Evolutionary conservation across 1,140 invertebrate genomes (phyloP).

Genomic region (Drosophila oshimai): DNA sequence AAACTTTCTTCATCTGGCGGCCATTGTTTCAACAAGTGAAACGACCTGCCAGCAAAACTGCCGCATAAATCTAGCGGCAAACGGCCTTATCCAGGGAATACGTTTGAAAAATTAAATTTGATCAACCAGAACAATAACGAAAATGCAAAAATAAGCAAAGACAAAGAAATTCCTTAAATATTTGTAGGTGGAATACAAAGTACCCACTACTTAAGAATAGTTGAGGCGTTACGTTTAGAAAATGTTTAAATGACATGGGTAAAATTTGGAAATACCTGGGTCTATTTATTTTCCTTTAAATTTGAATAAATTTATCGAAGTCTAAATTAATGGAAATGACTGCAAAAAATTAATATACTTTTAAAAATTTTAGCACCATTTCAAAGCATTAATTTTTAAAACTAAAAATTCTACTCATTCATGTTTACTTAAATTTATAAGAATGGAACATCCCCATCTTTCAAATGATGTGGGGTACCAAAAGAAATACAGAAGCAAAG

Average conservation of each 20-base stretch:
- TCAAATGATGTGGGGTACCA: not conserved
- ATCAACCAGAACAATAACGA: constrained; percentile 44
- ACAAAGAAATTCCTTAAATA: not conserved
- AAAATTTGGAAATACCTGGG: no score
- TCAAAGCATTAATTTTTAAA: no score
- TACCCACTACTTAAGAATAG: not conserved
- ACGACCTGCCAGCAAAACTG: constrained; percentile 36
- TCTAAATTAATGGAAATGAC: no score
- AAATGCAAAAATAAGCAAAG: constrained; percentile 7
- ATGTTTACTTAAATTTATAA: no score
- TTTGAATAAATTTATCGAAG: no score
- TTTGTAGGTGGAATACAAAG: not conserved
- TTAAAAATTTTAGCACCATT: no score
- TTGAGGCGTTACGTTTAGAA: no score
- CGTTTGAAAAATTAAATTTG: constrained; percentile 70
- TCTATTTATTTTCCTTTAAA: no score
- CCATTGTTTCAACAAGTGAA: constrained; percentile 53
- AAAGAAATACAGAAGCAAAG: not conserved
- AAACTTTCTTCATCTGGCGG: not conserved
- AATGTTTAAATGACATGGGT: no score
- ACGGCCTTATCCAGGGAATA: constrained; percentile 51
- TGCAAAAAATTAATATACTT: no score
- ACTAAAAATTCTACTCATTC: not conserved
- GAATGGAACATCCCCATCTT: no score
- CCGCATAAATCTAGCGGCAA: constrained; percentile 65